A percentile compares a stretch with the other conserved stretches of the same genome.
Evolutionary conservation across 2,113 vertebrate genomes (phyloP).

Genomic region (Pangasianodon gigas): DNA sequence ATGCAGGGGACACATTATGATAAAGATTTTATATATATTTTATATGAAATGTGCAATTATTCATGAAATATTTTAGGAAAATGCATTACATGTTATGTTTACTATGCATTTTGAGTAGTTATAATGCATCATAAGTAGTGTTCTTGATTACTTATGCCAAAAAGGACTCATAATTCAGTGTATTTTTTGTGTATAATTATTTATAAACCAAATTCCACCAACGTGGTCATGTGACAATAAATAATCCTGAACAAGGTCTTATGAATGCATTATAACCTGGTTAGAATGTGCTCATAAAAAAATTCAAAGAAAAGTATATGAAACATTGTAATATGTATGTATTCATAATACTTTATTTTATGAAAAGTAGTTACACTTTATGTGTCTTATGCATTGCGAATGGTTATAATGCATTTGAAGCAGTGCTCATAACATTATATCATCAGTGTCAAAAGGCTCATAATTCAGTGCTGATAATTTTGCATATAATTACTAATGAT

Average conservation of each 20-base stretch:
- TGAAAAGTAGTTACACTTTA: background rate
- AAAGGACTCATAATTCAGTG: background rate
- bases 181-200: background rate
- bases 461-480: background rate
- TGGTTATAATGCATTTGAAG: background rate
- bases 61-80: background rate
- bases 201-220: background rate
- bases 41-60: background rate
- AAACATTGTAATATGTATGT: background rate
- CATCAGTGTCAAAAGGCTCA: background rate
- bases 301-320: background rate
- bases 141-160: background rate
- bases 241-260: background rate
- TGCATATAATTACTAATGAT: background rate
- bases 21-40: background rate
- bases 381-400: background rate
- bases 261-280: background rate
- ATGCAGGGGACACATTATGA: background rate
- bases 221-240: background rate
- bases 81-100: background rate
- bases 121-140: background rate
- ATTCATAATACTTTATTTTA: background rate
- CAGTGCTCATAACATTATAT: background rate
- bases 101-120: background rate
- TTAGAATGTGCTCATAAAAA: background rate